Conservation (phyloP, 2,888 invertebrate species). For the Arge pagana region DNA sequence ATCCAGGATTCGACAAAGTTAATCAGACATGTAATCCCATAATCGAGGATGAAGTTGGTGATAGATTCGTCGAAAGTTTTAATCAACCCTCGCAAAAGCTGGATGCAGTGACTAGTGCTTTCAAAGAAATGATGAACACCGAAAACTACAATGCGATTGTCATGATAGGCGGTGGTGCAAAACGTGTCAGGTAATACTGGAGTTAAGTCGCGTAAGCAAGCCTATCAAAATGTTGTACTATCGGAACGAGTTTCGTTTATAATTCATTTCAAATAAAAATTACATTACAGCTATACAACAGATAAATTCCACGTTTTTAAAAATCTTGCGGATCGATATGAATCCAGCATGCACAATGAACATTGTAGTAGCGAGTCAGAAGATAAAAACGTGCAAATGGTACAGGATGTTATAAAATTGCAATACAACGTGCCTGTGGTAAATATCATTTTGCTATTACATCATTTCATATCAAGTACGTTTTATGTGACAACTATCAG, state of each 20-base stretch:
- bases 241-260: not conserved
- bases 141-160: constrained; percentile 75
- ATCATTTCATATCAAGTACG: constrained; percentile 4
- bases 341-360: constrained; percentile 60
- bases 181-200: constrained; percentile 63
- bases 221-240: not conserved
- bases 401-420: constrained; percentile 60
- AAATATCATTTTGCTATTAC: constrained; percentile 28
- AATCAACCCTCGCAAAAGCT: constrained; percentile 58
- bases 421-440: constrained; percentile 68
- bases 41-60: constrained; percentile 68
- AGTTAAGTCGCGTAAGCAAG: constrained; percentile 17
- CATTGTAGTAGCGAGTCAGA: constrained; percentile 36
- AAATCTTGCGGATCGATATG: constrained; percentile 42
- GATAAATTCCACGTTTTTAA: constrained; percentile 55
- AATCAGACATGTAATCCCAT: constrained; percentile 56
- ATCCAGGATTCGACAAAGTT: constrained; percentile 62
- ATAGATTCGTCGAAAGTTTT: constrained; percentile 64
- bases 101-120: constrained; percentile 63
- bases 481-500: constrained; percentile 31
- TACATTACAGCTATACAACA: constrained; percentile 61
- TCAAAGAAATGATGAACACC: constrained; percentile 68
- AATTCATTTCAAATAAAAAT: constrained; percentile 8
- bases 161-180: constrained; percentile 75
- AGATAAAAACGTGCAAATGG: constrained; percentile 39